phyloP scores from a whole-genome alignment of 2,113 vertebrate genomes.

The Todiramphus chloris region DNA sequence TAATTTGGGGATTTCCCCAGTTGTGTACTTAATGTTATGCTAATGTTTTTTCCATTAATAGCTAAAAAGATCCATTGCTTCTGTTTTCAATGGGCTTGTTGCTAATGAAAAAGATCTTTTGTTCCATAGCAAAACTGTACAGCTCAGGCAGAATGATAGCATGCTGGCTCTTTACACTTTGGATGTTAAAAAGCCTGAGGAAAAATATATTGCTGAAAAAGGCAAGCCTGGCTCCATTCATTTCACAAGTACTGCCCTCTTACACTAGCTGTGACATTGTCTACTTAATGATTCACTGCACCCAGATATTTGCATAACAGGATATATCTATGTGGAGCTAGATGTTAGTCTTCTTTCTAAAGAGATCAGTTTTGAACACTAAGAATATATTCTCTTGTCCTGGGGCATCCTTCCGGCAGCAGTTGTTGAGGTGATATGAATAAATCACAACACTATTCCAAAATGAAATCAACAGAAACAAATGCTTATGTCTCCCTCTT shows the following conservation, averaged over 20 bases:
- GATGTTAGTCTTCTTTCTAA: background rate
- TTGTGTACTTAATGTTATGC: slow-evolving; percentile 19
- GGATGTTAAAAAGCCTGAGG: background rate
- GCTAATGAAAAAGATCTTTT: slow-evolving; percentile 43
- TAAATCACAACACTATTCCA: slow-evolving; percentile 13
- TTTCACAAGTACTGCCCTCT: slow-evolving; percentile 8
- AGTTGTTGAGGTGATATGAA: background rate
- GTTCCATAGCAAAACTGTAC: slow-evolving; percentile 33
- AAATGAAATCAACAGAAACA: slow-evolving; percentile 47
- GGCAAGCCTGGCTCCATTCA: slow-evolving; percentile 4
- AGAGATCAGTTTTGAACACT: background rate
- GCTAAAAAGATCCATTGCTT: slow-evolving; percentile 16
- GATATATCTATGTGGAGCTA: background rate
- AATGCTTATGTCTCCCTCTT: background rate
- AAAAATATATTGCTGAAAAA: slow-evolving; percentile 56
- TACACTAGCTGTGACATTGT: slow-evolving; percentile 32
- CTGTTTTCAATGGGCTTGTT: background rate
- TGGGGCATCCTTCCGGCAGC: background rate
- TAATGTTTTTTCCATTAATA: slow-evolving; percentile 30
- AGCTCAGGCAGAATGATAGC: slow-evolving; percentile 6
- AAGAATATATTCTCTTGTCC: background rate
- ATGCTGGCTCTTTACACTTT: slow-evolving; percentile 2
- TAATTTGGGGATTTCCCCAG: slow-evolving; percentile 28
- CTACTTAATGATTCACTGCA: slow-evolving; percentile 19
- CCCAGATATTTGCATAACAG: slow-evolving; percentile 7